Evolutionary conservation across 2,888 invertebrate species (phyloP), one percentile per base, ranked within the genome.

Genomic region (Sphaerophoria rueppellii): DNA sequence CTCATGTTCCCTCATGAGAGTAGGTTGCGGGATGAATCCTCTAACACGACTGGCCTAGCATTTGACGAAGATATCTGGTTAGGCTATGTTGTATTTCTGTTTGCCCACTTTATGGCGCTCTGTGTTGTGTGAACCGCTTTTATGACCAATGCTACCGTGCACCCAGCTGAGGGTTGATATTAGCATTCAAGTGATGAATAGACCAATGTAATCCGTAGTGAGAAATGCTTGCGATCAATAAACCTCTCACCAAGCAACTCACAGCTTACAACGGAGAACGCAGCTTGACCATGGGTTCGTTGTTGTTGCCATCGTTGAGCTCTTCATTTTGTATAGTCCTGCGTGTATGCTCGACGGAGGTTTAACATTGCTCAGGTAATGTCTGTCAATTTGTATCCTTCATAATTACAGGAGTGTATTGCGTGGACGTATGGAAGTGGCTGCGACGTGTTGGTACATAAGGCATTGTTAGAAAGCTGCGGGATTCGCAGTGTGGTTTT

Each of bases 301-400:
- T 11, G 50, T 16, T 14, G 32, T 61, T 54, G 35, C 48, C 71
- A 35, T 48, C 67, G 65, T 71, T 83, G 83, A 83, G 61, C 55
- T 80, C 83, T 83, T 80, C 71, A 80, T 80, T 83, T 63, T 43
- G 75, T 24, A 24, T 72, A 61, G 83, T 72, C 67, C 71, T 74
- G 57, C 55, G 57, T 73, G 69, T 58, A 61, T 73, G 69, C 57
- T 74, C 34, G 35, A 40, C 50, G 70, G 79, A 82, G 74, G 60
- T 58, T 63, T 79, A 46, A 83, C 83, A 75, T 80, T 69, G 80
- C 63, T 72, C 46, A 75, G 81, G 55, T 85, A 77, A 85, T 85
- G 85, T 85, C 57, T 54, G 70, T 81, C 85, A 80, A 85, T 85
- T 85, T 85, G 85, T 85, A 85, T 77, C 81, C 73, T 85, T 85